Evolutionary conservation across 2,888 invertebrate genomes (phyloP).

Genomic region (Pecten maximus): DNA sequence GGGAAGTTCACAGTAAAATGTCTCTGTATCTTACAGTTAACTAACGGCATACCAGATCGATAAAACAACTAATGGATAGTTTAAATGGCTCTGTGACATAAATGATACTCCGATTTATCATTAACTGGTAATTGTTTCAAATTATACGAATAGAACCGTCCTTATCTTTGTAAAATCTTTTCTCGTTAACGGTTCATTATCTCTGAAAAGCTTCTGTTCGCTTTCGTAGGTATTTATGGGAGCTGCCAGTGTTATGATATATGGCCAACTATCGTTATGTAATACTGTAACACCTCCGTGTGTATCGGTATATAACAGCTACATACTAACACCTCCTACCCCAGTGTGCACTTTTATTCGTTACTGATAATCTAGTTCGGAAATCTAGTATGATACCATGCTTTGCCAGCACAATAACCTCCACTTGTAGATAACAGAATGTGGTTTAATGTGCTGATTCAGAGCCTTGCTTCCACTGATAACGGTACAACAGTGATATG

Average conservation of each 20-base stretch:
- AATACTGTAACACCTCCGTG: background rate
- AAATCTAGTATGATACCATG: background rate
- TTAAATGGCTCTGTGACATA: background rate
- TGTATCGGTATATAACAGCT: background rate
- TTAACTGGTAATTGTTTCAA: constrained; percentile 28
- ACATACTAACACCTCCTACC: background rate
- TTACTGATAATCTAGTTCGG: background rate
- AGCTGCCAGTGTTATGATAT: background rate
- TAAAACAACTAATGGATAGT: background rate
- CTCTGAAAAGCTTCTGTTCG: background rate
- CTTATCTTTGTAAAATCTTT: background rate
- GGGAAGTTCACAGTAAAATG: background rate
- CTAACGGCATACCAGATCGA: background rate
- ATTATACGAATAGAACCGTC: background rate
- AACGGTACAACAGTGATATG: background rate
- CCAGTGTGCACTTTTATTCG: constrained; percentile 9
- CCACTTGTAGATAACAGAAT: constrained; percentile 2
- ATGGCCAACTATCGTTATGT: background rate
- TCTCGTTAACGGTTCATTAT: constrained; percentile 20
- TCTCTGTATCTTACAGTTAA: no score
- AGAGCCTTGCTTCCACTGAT: background rate
- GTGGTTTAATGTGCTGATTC: constrained; percentile 21
- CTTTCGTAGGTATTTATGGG: background rate
- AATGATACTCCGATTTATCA: background rate
- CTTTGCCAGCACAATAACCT: constrained; percentile 11